Conservation (phyloP, 1,140 invertebrate species). For the Habropoda laboriosa region DNA sequence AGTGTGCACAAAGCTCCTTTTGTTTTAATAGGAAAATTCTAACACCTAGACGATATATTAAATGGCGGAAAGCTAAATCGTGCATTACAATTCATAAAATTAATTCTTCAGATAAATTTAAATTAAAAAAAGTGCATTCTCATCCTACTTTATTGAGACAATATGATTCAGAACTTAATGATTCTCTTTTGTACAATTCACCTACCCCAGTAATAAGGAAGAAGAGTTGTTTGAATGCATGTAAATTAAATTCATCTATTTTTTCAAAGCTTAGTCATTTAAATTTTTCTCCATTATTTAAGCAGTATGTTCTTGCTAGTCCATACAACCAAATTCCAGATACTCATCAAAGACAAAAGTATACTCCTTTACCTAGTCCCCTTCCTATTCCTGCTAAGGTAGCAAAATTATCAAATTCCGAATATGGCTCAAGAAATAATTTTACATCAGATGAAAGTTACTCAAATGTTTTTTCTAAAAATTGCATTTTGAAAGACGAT, state of each 20-base stretch:
- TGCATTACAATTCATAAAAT: constrained; percentile 62
- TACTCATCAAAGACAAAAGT: constrained; percentile 64
- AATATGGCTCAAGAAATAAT: constrained; percentile 45
- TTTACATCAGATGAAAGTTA: constrained; percentile 42
- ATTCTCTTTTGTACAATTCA: constrained; percentile 46
- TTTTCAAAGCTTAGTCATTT: constrained; percentile 72
- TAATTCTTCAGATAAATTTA: constrained; percentile 54
- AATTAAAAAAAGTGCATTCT: constrained; percentile 64
- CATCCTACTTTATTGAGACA: constrained; percentile 63
- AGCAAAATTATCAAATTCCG: constrained; percentile 61
- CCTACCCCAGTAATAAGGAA: constrained; percentile 1
- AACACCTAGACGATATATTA: constrained; percentile 64
- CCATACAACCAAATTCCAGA: constrained; percentile 48
- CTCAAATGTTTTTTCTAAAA: constrained; percentile 44
- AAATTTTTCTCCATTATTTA: constrained; percentile 69
- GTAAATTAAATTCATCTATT: constrained; percentile 64
- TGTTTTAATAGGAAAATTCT: constrained; percentile 52
- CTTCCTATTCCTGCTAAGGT: constrained; percentile 67
- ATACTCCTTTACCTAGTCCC: constrained; percentile 70
- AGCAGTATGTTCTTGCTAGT: constrained; percentile 64
- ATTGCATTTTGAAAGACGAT: constrained; percentile 48
- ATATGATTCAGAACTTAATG: constrained; percentile 46
- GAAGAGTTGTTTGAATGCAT: constrained; percentile 28
- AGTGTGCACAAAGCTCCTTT: constrained; percentile 42
- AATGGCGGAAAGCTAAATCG: constrained; percentile 71